Base-by-base conservation (phyloP, 1,140 invertebrate genomes). In the Orchestia grillus region DNA sequence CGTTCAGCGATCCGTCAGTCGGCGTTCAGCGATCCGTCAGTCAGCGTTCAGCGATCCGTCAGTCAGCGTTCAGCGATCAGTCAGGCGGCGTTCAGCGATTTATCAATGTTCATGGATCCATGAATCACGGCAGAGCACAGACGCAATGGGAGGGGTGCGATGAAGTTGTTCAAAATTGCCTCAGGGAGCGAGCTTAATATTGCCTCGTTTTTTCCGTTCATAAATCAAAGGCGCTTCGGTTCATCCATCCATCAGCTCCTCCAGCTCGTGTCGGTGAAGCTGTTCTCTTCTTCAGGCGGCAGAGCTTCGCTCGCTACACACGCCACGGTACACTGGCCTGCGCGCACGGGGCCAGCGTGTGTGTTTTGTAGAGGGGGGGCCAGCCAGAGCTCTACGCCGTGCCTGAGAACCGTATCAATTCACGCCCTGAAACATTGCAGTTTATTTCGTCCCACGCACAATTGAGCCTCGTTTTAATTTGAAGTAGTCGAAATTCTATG, bases 101-200 rank as follows among this genome's bases (percentile, higher is more conserved):
- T 28, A 77, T 36, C 11, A 77, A 28, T 77, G 11, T 53, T 53
- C 47, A 53, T 6, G 6, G 47, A 53, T 53, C 47, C 47, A 53
- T 53, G 6, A 53, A 53, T 53, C 47, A 53, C 0, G 1, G 40
- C 44, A 94, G 6, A 94, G 92, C 36, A 16, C 41, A 42, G 43
- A 87, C n/a, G 44, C 92, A 94, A 94, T 94, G 47, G 6, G 44
- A 44, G 42, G 44, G 44, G 43, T 47, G 44, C 44, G 44, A 94
- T 94, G 43, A 94, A 94, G 92, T 94, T 94, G 92, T 94, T 94
- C 92, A 94, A 45, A 45, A 94, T 94, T 94, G 44, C 92, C 44
- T 36, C 6, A 36, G 92, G 92, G 92, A 94, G 43, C 19, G 43
- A 40, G 44, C 92, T 94, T 94, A 94, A 94, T 94, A 94, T 94